Conservation (phyloP, 2,888 invertebrate species). For the Ennomos fuscantarius region DNA sequence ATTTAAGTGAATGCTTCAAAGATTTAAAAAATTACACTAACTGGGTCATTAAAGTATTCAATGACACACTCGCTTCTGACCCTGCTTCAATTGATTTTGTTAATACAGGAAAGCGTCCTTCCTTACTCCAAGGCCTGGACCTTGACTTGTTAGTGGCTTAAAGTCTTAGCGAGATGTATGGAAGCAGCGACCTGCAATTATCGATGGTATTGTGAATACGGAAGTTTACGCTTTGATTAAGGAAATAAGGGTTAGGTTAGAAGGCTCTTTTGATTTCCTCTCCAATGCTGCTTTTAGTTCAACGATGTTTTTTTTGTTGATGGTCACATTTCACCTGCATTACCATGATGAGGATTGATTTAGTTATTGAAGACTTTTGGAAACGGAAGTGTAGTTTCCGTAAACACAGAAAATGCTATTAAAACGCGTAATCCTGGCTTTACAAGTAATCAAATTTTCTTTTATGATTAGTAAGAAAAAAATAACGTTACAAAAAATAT, state of each 20-base stretch:
- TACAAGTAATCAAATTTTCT: no score
- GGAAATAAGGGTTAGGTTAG: constrained; percentile 18
- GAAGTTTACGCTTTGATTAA: constrained; percentile 24
- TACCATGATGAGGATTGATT: no score
- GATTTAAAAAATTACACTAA: no score
- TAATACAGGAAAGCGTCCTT: constrained; percentile 28
- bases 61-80: constrained; percentile 24
- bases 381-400: background rate
- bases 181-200: constrained; percentile 26
- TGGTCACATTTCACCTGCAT: no score
- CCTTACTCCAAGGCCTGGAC: constrained; percentile 36
- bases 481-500: no score
- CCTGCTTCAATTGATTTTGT: constrained; percentile 31
- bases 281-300: constrained; percentile 11
- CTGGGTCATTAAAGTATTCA: constrained; percentile 5
- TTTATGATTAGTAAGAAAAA: no score
- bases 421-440: no score
- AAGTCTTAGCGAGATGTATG: constrained; percentile 40
- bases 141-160: constrained; percentile 45
- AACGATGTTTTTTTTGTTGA: constrained; percentile 17
- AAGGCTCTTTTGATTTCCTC: constrained; percentile 17
- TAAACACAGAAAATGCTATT: no score
- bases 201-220: constrained; percentile 19
- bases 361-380: background rate
- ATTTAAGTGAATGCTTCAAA: no score